Evolutionary conservation across 30 jellyfish, hydroid and myxozoan species (phyloP), one percentile per base, ranked within the genome.

Genomic region (Morbakka virulenta): DNA sequence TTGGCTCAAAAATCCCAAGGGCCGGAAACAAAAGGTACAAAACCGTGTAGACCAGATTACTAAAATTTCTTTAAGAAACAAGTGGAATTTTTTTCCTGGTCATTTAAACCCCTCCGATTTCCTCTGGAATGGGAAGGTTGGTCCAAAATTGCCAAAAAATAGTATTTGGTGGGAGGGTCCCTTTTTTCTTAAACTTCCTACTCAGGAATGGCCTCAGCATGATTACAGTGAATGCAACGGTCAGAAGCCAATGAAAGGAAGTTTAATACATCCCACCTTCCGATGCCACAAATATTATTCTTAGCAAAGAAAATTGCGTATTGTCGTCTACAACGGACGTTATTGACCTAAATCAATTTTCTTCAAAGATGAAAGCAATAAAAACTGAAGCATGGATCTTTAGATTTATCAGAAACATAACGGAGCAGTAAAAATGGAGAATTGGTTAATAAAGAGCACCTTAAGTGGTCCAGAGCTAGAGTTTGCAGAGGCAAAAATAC

Each of bases 81-180:
- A 74, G 32, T 74, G 64, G 86, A 34, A 9, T 35, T 52, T 27
- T 31, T 74, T 75, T 57, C 78, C 78, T 28, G 86, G 79, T 31
- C 21, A 65, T 20, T 71, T 2, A 36, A 72, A 72, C 36, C 83
- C 24, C 1, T 75, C 86, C 4, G 86, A 74, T 51, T 29, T 52
- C 41, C 86, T 50, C 4, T 57, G 65, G 4, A 57, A 62, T 9
- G 84, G 77, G 14, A 48, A 48, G 31, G 49, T 1, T 72, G 34
- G 78, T 1, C 28, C 48, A 1, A 32, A 52, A 2, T 28, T 77
- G 26, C 28, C 49, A 0, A 32, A 23, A 64, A 79, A 79, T 32
- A 47, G n/a, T 31, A 26, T 48, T 32, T 79, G 82, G 82, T 79
- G 89, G 83, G 83, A 79, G 89, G 89, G 80, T 52, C 80, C 87